phyloP scores from a whole-genome alignment of 2,888 invertebrate genomes.

The Erebia ligea region DNA sequence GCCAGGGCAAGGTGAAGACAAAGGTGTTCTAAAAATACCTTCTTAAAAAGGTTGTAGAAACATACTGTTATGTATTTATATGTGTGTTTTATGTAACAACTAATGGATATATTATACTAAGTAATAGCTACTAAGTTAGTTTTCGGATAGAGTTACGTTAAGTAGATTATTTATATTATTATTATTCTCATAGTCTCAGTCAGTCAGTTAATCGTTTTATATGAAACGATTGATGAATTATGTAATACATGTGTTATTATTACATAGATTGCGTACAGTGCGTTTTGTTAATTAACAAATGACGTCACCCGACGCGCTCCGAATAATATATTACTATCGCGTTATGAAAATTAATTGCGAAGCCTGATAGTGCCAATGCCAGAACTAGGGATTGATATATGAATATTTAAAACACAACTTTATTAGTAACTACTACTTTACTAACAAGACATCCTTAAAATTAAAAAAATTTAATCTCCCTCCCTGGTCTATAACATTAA shows the following conservation, averaged over 20 bases:
- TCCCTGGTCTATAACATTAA: too few species aligned
- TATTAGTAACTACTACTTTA: too few species aligned
- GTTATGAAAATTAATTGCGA: slow-evolving; percentile 37
- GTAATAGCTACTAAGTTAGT: too few species aligned
- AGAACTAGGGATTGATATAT: slow-evolving; percentile 18
- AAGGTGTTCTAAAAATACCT: slow-evolving; percentile 9
- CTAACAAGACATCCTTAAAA: too few species aligned
- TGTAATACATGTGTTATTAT: background rate
- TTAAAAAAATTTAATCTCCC: too few species aligned
- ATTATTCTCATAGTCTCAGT: too few species aligned
- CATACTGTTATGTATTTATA: background rate
- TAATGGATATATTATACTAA: too few species aligned
- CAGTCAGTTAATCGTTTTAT: too few species aligned
- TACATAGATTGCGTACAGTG: background rate
- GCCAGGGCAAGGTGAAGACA: slow-evolving; percentile 22
- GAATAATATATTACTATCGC: slow-evolving; percentile 22
- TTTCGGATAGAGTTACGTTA: too few species aligned
- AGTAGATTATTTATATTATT: too few species aligned
- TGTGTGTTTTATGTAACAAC: background rate
- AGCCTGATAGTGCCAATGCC: slow-evolving; percentile 23
- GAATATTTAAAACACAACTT: too few species aligned
- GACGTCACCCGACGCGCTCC: slow-evolving; percentile 27
- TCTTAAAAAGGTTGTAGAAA: slow-evolving; percentile 11
- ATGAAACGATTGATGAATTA: background rate
- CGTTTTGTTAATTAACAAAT: slow-evolving; percentile 37